phyloP scores from a whole-genome alignment of 2,797 vertebrate species.

The Phalanger gymnotis region DNA sequence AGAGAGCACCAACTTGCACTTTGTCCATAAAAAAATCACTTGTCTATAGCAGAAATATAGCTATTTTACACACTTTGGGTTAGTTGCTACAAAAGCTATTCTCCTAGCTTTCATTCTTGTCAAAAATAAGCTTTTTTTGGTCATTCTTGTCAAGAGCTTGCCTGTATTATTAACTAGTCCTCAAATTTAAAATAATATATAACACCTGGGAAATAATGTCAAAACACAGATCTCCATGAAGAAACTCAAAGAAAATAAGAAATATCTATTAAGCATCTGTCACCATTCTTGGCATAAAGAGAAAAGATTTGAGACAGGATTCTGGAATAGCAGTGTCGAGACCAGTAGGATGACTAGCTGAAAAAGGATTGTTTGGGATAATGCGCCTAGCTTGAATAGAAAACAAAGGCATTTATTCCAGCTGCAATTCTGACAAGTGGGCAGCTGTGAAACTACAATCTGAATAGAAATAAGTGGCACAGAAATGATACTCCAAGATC shows the following conservation, averaged over 20 bases:
- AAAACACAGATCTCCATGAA: not conserved
- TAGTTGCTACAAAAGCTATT: not conserved
- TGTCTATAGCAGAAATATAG: not conserved
- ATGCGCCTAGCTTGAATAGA: not conserved
- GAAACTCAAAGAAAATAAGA: not conserved
- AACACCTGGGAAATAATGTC: not conserved
- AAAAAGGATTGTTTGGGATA: not conserved
- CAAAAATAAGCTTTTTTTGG: not conserved
- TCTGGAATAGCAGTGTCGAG: not conserved
- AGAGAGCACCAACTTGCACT: not conserved
- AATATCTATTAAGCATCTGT: not conserved
- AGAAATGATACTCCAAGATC: not conserved
- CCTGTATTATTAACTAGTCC: not conserved
- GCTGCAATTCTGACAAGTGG: not conserved
- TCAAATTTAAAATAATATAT: not conserved
- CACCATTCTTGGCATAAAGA: not conserved
- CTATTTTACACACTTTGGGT: not conserved
- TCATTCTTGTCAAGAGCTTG: not conserved
- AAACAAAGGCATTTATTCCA: not conserved
- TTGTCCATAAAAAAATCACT: not conserved
- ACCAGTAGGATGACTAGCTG: not conserved
- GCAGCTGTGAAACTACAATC: not conserved
- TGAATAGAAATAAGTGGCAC: not conserved
- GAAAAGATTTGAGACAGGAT: conserved; percentile 36
- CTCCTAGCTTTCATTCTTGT: not conserved